phyloP scores from a whole-genome alignment of 2,888 invertebrate species.

The Lycaena phlaeas region DNA sequence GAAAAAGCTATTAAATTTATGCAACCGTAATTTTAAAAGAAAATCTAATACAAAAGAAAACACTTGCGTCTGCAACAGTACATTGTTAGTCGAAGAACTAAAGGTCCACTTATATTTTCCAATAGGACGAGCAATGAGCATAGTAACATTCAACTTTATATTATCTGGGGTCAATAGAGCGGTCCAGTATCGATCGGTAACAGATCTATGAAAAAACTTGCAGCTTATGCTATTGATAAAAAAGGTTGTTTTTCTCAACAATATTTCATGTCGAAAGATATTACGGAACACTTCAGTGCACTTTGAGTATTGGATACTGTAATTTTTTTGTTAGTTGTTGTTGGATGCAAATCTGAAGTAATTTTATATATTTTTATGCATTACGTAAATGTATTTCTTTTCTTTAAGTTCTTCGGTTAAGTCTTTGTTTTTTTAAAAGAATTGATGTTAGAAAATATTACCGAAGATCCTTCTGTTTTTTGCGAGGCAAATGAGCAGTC shows the following conservation, averaged over 20 bases:
- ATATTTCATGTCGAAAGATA: not conserved
- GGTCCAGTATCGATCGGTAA: slow-evolving; percentile 29
- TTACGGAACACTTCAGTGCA: not conserved
- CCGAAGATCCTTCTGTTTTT: too few species aligned
- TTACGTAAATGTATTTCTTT: too few species aligned
- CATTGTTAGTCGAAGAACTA: slow-evolving; percentile 58
- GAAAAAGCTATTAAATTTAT: not conserved
- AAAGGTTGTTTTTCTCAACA: slow-evolving; percentile 2
- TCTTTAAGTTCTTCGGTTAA: too few species aligned
- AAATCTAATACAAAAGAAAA: slow-evolving; percentile 19
- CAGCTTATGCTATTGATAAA: slow-evolving; percentile 3
- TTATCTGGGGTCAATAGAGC: slow-evolving; percentile 57
- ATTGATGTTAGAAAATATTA: too few species aligned
- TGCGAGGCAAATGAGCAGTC: too few species aligned
- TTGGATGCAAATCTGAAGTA: too few species aligned
- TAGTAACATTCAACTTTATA: slow-evolving; percentile 67
- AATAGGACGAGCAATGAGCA: slow-evolving; percentile 56
- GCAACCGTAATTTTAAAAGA: slow-evolving; percentile 12
- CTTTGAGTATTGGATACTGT: too few species aligned
- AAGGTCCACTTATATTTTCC: slow-evolving; percentile 62
- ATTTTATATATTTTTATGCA: too few species aligned
- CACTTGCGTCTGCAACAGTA: slow-evolving; percentile 34
- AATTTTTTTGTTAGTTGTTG: too few species aligned
- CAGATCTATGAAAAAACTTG: slow-evolving; percentile 13
- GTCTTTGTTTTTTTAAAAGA: too few species aligned